Percentiles rank a stretch among this genome's conserved stretches.
Conservation (phyloP, 1,140 invertebrate species). For the Rhopalosiphum padi region DNA sequence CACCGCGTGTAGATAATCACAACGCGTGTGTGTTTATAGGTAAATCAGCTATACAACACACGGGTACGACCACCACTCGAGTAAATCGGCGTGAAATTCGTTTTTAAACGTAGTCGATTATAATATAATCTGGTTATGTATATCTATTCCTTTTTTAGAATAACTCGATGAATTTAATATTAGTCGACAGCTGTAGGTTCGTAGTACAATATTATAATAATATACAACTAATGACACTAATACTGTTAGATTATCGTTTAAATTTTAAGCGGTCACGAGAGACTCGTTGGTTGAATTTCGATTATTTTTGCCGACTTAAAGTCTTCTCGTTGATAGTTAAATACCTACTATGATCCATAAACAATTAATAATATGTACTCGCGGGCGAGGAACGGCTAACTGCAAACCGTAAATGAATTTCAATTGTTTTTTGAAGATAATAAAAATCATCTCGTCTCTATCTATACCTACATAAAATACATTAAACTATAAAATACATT, state of each 20-base stretch:
- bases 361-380: not conserved
- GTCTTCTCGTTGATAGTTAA: not conserved
- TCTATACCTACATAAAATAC: not conserved
- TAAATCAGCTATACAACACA: not conserved
- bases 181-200: not conserved
- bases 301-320: not conserved
- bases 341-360: not conserved
- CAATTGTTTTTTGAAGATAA: not conserved
- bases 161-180: not conserved
- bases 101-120: not conserved
- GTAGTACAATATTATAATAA: not conserved
- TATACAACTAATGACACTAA: not conserved
- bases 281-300: not conserved
- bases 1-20: not conserved
- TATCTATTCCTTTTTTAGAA: not conserved
- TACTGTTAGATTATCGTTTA: not conserved
- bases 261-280: not conserved
- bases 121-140: not conserved
- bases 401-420: not conserved
- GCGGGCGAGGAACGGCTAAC: not conserved
- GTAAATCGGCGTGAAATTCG: not conserved
- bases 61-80: not conserved
- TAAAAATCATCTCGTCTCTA: not conserved
- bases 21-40: not conserved
- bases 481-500: slow-evolving; percentile 11